phyloP scores from a whole-genome alignment of 2,113 vertebrate genomes.

The Micronycteris hirsuta region DNA sequence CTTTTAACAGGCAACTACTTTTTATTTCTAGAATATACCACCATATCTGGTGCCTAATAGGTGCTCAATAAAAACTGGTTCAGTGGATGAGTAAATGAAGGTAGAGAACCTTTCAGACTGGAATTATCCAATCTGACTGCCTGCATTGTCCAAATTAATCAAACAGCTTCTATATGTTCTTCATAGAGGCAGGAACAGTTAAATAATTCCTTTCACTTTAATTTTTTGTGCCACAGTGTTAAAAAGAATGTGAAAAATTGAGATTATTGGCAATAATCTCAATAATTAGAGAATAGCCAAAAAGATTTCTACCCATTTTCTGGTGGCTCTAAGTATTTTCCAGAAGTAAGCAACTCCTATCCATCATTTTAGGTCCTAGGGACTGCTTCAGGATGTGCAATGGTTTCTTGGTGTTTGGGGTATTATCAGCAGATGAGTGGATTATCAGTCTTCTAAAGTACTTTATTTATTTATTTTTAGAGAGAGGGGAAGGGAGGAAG shows the following conservation, averaged over 20 bases:
- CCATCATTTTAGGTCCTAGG: background rate
- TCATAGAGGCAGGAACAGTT: background rate
- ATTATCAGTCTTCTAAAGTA: background rate
- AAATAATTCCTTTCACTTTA: background rate
- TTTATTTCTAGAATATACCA: background rate
- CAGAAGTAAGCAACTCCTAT: background rate
- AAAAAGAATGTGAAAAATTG: background rate
- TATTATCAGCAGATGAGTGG: background rate
- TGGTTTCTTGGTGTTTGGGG: background rate
- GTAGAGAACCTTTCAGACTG: background rate
- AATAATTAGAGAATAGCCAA: background rate
- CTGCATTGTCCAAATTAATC: background rate
- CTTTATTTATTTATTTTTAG: no score
- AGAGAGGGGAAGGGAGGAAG: no score
- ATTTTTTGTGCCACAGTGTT: background rate
- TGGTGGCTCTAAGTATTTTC: background rate
- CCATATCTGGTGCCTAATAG: background rate
- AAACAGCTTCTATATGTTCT: background rate
- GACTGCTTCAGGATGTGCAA: background rate
- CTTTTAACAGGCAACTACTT: background rate
- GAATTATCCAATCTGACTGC: background rate
- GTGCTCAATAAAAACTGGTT: background rate
- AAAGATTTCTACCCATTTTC: background rate
- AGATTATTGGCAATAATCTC: background rate
- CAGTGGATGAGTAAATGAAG: background rate